phyloP scores from a whole-genome alignment of 2,113 vertebrate species.

The Macaca mulatta region DNA sequence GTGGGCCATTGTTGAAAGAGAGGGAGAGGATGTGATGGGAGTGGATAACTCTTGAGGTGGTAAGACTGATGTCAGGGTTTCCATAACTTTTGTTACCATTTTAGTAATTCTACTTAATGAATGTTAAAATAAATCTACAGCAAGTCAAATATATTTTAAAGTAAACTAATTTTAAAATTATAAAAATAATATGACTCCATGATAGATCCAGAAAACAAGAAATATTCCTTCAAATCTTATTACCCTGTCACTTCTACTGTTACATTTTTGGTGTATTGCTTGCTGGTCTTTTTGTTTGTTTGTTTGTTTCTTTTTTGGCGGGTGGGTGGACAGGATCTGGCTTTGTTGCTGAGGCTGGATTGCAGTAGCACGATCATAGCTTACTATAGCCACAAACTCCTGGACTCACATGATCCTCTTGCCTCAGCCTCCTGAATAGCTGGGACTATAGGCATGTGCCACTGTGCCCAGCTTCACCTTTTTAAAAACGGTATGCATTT shows the following conservation, averaged over 20 bases:
- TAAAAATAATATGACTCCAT: neutral
- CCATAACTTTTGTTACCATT: slow-evolving; percentile 12
- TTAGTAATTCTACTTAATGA: neutral
- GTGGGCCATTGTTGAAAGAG: neutral
- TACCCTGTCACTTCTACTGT: neutral
- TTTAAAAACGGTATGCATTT: neutral
- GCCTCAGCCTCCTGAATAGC: too few species aligned
- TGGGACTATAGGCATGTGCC: too few species aligned
- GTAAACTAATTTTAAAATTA: slow-evolving; percentile 5
- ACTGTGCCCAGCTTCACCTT: neutral
- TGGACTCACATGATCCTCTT: too few species aligned
- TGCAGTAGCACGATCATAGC: too few species aligned
- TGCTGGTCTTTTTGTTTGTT: neutral
- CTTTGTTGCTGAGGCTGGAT: too few species aligned
- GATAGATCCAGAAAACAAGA: neutral
- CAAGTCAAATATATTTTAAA: slow-evolving; percentile 14
- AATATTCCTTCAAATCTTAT: neutral
- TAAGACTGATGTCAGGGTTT: neutral
- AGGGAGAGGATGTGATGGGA: neutral
- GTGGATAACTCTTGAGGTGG: neutral
- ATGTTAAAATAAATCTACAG: neutral
- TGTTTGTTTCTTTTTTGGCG: too few species aligned
- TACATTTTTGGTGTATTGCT: neutral
- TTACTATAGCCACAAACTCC: too few species aligned
- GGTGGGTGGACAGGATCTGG: too few species aligned